phyloP scores from a whole-genome alignment of 2,797 vertebrate species.

The Argentina silus region DNA sequence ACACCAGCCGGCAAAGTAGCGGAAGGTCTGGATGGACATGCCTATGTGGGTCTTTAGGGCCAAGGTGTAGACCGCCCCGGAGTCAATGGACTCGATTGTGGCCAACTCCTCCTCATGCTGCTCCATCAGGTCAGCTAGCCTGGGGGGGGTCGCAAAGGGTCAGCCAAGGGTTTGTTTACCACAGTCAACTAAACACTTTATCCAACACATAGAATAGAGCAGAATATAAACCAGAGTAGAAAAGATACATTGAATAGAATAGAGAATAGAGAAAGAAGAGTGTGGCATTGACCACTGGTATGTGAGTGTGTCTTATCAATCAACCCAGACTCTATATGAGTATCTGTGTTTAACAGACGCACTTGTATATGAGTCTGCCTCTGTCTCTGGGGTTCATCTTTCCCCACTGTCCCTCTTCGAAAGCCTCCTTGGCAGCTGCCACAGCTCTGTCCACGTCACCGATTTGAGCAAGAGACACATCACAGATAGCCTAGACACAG shows the following conservation, averaged over 20 bases:
- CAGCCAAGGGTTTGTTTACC: not conserved
- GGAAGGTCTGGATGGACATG: conserved; percentile 92
- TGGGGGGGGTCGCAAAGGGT: conserved; percentile 41
- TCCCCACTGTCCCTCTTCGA: conserved; percentile 87
- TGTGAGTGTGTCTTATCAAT: not conserved
- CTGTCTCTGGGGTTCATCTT: conserved; percentile 88
- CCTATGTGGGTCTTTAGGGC: conserved; percentile 90
- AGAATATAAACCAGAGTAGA: not conserved
- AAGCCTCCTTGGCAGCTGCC: conserved; percentile 85
- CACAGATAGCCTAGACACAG: conserved; percentile 81
- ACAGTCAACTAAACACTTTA: no score
- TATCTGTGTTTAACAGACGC: conserved; percentile 27
- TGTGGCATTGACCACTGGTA: not conserved
- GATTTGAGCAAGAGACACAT: conserved; percentile 84
- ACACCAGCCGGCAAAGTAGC: conserved; percentile 92
- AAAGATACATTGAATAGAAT: not conserved
- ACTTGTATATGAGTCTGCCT: conserved; percentile 86
- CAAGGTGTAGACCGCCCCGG: conserved; percentile 88
- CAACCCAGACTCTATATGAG: not conserved
- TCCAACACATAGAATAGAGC: not conserved
- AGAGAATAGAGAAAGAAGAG: not conserved
- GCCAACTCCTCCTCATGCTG: conserved; percentile 88
- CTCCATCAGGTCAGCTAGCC: conserved; percentile 89
- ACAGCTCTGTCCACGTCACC: conserved; percentile 86
- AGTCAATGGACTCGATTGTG: conserved; percentile 87